Evolutionary conservation across 2,113 vertebrate species (phyloP), one percentile per base, ranked within the genome.

Genomic region (Atlantisia rogersi): DNA sequence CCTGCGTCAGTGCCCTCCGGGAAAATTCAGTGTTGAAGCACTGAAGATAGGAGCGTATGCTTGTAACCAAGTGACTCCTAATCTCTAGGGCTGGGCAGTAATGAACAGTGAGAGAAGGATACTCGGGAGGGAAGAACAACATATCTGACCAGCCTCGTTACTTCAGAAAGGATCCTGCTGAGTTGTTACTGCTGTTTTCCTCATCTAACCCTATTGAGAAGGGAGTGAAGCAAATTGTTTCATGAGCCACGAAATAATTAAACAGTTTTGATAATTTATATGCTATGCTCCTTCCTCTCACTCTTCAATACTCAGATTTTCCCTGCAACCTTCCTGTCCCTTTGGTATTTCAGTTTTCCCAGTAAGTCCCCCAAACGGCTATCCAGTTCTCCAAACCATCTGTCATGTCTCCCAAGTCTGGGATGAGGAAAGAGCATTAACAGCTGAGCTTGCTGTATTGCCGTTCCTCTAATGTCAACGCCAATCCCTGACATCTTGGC

Each of bases 391-490:
- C 65, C 44, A 46, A 70, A 7, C 3, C 46, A 53, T n/a, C n/a
- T 74, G 50, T 50, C 39, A 60, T 0, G 0, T n/a, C 25, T 88
- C 52, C 58, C 48, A 39, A 0, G 11, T 32, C 12, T 4, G 10
- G 80, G 48, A 42, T 42, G 31, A 39, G 32, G 39, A 76, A 76
- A 80, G 31, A 64, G 9, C 13, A 2, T 46, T 40, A 53, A 56
- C 6, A 76, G 50, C 64, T 40, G n/a, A 89, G 46, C 37, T 88
- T 15, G 24, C 24, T 2, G 1, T 44, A 56, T 9, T 0, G 0
- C 32, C 2, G 0, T 39, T 79, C 32, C 50, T 44, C 35, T 60
- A 9, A 60, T 11, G 18, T 62, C 64, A 70, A 0, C 3, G 3
- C n/a, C 3, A 52, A n/a, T 56, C 82, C 39, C 37, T 35, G n/a